Conservation (phyloP, 2,113 vertebrate species). For the Gymnobelideus leadbeateri region DNA sequence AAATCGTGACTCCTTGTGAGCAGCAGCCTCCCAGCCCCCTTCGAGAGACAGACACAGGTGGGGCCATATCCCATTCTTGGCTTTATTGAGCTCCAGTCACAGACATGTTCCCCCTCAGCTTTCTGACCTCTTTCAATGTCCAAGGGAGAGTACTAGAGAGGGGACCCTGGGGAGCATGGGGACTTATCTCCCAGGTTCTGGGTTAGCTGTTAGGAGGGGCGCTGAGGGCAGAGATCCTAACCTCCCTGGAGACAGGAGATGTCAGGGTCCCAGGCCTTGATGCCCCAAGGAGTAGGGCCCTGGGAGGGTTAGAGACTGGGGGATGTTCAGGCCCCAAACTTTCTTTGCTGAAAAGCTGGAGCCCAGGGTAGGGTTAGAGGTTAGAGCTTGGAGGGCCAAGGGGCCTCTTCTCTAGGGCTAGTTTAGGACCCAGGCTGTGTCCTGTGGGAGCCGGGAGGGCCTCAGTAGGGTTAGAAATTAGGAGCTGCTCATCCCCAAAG, state of each 20-base stretch:
- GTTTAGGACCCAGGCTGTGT: not conserved
- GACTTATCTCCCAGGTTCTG: not conserved
- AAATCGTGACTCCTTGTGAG: not conserved
- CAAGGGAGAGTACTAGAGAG: not conserved
- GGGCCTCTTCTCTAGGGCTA: no score
- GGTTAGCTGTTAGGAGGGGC: not conserved
- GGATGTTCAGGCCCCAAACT: not conserved
- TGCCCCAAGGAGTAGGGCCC: not conserved
- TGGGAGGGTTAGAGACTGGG: conserved; percentile 62
- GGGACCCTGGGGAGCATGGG: not conserved
- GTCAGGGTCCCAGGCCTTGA: not conserved
- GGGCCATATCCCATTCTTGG: not conserved
- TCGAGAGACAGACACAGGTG: not conserved
- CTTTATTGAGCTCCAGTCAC: not conserved
- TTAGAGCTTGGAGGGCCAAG: not conserved
- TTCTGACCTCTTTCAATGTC: not conserved
- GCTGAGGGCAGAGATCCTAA: not conserved
- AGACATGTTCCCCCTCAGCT: not conserved
- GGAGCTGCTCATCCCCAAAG: conserved; percentile 30
- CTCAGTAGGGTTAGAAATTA: conserved; percentile 28
- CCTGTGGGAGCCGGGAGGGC: not conserved
- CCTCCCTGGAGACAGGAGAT: conserved; percentile 14
- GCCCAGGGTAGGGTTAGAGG: conserved; percentile 21
- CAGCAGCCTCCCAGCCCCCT: not conserved
- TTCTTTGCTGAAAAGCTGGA: not conserved